Evolutionary conservation across 2,888 invertebrate species (phyloP).

Genomic region (Bugula neritina): DNA sequence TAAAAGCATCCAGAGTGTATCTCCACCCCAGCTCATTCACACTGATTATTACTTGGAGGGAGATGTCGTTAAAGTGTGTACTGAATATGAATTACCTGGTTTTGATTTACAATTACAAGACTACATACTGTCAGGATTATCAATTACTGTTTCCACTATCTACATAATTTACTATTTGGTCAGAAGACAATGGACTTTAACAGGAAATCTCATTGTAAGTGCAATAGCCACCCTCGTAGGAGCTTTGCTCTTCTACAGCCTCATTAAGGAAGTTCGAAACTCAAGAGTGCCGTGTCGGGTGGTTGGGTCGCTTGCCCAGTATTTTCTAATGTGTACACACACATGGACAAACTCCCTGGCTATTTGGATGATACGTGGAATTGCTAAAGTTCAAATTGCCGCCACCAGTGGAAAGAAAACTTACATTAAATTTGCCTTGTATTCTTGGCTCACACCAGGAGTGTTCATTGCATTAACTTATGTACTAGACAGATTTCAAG

Average conservation of each 20-base stretch:
- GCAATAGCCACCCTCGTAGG: neutral
- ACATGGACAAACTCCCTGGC: conserved; percentile 11
- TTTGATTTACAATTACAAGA: neutral
- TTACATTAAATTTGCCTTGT: neutral
- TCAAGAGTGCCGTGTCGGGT: neutral
- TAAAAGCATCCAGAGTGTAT: neutral
- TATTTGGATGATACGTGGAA: conserved; percentile 13
- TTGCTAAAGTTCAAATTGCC: neutral
- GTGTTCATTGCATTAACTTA: neutral
- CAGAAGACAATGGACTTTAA: neutral
- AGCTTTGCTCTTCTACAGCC: neutral
- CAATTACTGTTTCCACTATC: neutral
- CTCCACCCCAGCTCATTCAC: neutral
- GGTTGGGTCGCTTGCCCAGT: conserved; percentile 1
- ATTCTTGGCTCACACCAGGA: conserved; percentile 10
- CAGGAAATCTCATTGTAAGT: conserved; percentile 10
- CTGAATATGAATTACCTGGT: conserved; percentile 1
- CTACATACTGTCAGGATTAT: neutral
- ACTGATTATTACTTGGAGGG: neutral
- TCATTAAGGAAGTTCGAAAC: neutral
- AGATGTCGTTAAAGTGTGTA: neutral
- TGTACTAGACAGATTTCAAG: neutral
- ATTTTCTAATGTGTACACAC: neutral
- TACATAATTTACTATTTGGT: neutral
- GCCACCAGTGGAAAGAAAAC: neutral